Percentiles rank a stretch among this genome's conserved stretches.
phyloP scores from a whole-genome alignment of 2,797 vertebrate genomes.

The Pantherophis vulpinus region DNA sequence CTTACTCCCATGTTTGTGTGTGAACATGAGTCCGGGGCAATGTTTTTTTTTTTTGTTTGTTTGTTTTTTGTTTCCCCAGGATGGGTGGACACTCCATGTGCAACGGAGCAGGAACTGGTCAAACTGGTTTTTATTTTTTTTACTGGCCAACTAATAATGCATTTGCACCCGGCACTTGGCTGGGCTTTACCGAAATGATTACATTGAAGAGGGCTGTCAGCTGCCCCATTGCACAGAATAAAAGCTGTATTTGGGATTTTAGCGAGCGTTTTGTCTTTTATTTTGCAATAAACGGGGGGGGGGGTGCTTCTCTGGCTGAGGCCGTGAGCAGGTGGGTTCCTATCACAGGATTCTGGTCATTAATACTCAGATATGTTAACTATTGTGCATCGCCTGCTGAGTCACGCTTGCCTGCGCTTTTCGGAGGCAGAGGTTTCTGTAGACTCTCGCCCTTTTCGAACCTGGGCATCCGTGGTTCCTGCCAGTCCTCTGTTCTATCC shows the following conservation, averaged over 20 bases:
- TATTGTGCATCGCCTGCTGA: rapidly evolving
- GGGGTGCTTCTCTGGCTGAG: neutral
- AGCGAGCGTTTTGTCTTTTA: neutral
- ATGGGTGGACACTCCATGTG: neutral
- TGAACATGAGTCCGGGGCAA: neutral
- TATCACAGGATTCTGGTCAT: neutral
- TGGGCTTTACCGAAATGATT: neutral
- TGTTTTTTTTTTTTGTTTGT: too few species aligned
- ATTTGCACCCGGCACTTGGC: neutral
- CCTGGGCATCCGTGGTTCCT: neutral
- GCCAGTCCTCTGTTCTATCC: neutral
- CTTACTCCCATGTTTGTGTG: too few species aligned
- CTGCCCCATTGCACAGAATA: neutral
- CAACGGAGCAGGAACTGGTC: too few species aligned
- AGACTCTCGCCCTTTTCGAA: neutral
- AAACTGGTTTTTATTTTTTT: too few species aligned
- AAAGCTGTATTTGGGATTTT: neutral
- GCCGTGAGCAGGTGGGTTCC: rapidly evolving
- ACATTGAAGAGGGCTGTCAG: neutral
- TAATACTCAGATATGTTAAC: neutral
- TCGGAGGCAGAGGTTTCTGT: too few species aligned
- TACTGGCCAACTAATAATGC: neutral
- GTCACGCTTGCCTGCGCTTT: rapidly evolving
- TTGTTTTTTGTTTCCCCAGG: neutral
- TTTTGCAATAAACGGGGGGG: rapidly evolving